Conservation (phyloP, 2,113 vertebrate genomes). For the Oxyruncus cristatus region DNA sequence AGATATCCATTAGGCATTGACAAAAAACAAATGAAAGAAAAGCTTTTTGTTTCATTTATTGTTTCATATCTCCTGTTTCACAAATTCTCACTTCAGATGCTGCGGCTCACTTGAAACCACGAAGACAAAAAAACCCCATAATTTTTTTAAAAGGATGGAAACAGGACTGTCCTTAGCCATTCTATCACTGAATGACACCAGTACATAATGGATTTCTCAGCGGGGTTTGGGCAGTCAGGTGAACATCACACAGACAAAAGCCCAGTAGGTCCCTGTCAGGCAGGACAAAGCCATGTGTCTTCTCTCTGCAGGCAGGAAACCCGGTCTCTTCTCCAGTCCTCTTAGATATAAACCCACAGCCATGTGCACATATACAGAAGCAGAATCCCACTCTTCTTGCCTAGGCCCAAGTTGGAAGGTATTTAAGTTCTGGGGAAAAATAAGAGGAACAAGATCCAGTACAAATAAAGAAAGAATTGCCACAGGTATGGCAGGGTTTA, state of each 20-base stretch:
- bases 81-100: neutral
- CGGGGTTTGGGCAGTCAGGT: neutral
- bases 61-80: neutral
- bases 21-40: neutral
- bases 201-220: neutral
- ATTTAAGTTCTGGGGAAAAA: neutral
- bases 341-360: neutral
- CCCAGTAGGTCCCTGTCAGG: neutral
- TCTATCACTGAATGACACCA: neutral
- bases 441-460: neutral
- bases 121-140: neutral
- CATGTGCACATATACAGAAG: rapidly evolving
- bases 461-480: neutral
- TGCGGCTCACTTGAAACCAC: neutral
- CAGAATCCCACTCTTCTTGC: neutral
- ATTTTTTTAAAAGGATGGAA: neutral
- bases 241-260: neutral
- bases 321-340: neutral
- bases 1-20: neutral
- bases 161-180: neutral
- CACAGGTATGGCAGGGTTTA: neutral
- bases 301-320: neutral
- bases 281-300: neutral
- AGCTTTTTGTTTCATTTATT: neutral
- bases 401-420: neutral